Evolutionary conservation across 2,888 invertebrate genomes (phyloP), one percentile per base, ranked within the genome.

Genomic region (Pseudoips prasinana): DNA sequence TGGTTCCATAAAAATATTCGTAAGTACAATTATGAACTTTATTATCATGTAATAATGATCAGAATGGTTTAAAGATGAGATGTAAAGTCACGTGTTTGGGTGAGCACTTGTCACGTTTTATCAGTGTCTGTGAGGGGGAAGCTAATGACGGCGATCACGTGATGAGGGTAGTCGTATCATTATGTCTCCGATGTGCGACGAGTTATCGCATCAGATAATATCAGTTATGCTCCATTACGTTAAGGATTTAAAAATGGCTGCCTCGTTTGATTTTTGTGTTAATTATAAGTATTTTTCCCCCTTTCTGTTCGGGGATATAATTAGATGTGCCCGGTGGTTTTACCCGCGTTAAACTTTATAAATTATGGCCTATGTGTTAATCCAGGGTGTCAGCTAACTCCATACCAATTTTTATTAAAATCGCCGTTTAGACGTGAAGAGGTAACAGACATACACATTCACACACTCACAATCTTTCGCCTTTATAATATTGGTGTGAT

Each of bases 141-240:
- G 39, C 23, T 51, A 48, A 53, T 52, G 44, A 36, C 10, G 30
- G 33, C 22, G 22, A 50, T 46, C 46, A 36, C 35, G 39, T 46
- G 44, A 42, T 19, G 33, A 44, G 45, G 55, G 40, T 46, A 44
- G 47, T 11, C 33, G 42, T 32, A 30, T 34, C 40, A 49, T 54
- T 53, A 54, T 34, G 23, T 40, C 20, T 44, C 41, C 34, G 36
- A 45, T 28, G 33, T 27, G 36, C 48, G 54, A 57, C 58, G 55
- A 56, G 56, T 61, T 59, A 56, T 62, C 58, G 39, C 25, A 23
- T 32, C 38, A 40, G 44, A 42, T 48, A 36, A 33, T 34, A 51
- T 55, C 48, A 29, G 39, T 29, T 39, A 47, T 39, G 56, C n/a
- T n/a, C n/a, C 46, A 52, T 59, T 44, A 44, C 22, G n/a, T 10